These are phyloP conservation scores for Phoxinus dragarum DNA, from an alignment of 2,797 vertebrate genomes.

Conservation along the genomic window DNA sequence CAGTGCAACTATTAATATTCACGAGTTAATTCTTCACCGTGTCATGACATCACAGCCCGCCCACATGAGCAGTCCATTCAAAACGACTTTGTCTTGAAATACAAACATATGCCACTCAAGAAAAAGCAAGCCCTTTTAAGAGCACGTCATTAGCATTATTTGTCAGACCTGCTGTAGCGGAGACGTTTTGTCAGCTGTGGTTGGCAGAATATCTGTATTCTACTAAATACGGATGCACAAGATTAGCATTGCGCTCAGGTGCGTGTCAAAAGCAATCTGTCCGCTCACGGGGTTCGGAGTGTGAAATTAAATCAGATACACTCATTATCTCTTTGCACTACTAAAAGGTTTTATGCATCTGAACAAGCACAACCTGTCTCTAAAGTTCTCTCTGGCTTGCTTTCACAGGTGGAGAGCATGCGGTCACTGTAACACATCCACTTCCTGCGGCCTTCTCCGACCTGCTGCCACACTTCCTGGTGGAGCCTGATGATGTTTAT, in stretches of 20 bases:
- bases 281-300: conserved; percentile 24
- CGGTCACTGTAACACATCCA: conserved; percentile 84
- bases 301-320: conserved; percentile 50
- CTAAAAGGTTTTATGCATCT: conserved; percentile 43
- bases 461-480: conserved; percentile 93
- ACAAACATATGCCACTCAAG: background rate
- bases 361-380: conserved; percentile 11
- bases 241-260: conserved; percentile 33
- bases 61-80: background rate
- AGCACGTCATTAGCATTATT: conserved; percentile 11
- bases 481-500: conserved; percentile 94
- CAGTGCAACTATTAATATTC: background rate
- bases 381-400: conserved; percentile 10
- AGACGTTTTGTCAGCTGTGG: conserved; percentile 5
- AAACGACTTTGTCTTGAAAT: conserved; percentile 9
- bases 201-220: conserved; percentile 12
- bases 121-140: background rate
- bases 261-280: conserved; percentile 51
- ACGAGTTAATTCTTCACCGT: background rate
- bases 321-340: conserved; percentile 51
- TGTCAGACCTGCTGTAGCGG: background rate
- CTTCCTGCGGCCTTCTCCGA: conserved; percentile 86
- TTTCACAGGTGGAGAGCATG: conserved; percentile 87
- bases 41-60: background rate
- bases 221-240: background rate